These are phyloP conservation scores for Hyalella azteca DNA, from an alignment of 2,888 invertebrate genomes.

Conservation along the genomic window DNA sequence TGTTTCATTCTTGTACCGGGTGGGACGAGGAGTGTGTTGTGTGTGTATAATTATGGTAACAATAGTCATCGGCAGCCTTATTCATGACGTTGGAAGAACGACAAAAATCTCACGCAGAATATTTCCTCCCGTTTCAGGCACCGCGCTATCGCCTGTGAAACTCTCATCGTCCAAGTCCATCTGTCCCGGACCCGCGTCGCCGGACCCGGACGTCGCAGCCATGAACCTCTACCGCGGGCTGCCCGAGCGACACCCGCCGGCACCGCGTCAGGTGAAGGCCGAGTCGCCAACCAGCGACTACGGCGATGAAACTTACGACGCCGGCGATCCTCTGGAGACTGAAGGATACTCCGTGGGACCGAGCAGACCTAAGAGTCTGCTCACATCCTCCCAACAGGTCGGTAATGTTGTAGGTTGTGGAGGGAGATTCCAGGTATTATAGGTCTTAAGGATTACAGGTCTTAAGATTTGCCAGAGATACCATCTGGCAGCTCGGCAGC, in stretches of 20 bases:
- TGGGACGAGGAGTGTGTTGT: too few relatives aligned
- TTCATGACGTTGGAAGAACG: too few relatives aligned
- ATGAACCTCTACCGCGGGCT: neutral
- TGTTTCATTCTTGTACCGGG: too few relatives aligned
- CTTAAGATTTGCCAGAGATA: too few relatives aligned
- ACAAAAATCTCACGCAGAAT: too few relatives aligned
- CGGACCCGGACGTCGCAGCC: neutral
- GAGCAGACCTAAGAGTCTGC: conserved; percentile 46
- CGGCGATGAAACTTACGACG: conserved; percentile 49
- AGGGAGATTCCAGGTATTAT: neutral
- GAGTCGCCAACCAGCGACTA: conserved; percentile 58
- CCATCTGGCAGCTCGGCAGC: too few relatives aligned
- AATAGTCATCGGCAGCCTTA: too few relatives aligned
- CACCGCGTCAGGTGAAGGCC: conserved; percentile 47
- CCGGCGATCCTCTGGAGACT: conserved; percentile 80
- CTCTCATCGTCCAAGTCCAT: neutral
- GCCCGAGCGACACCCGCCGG: neutral
- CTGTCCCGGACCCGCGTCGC: neutral
- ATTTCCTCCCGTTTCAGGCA: too few relatives aligned
- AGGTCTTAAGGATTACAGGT: too few relatives aligned
- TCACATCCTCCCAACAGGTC: conserved; percentile 53
- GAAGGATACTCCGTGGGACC: conserved; percentile 17
- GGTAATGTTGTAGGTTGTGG: too few relatives aligned
- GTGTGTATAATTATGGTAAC: too few relatives aligned
- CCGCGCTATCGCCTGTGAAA: conserved; percentile 56